A percentile compares a stretch with the other conserved stretches of the same genome.
phyloP scores from a whole-genome alignment of 2,113 vertebrate genomes.

The Chionis minor region DNA sequence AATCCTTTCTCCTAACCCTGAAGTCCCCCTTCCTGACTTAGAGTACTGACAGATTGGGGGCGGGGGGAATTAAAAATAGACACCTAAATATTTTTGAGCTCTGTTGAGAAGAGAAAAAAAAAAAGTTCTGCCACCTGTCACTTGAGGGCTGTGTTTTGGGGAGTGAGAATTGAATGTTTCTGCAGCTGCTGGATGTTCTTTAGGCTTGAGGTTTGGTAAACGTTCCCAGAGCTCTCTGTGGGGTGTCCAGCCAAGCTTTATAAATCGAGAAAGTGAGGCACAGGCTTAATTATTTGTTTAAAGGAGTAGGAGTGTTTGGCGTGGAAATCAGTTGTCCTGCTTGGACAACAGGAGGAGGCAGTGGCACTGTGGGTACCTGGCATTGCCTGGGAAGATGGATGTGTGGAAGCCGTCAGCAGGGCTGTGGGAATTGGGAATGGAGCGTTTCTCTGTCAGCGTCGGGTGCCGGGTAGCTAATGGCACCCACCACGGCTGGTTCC shows the following conservation, averaged over 20 bases:
- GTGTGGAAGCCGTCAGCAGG: not conserved
- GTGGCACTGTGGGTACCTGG: no score
- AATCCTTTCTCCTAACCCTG: not conserved
- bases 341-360: not conserved
- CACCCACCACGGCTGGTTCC: not conserved
- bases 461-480: no score
- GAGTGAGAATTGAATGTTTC: fast-evolving
- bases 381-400: not conserved
- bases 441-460: no score
- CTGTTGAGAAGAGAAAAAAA: no score
- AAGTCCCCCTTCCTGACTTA: not conserved
- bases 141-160: not conserved
- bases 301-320: not conserved
- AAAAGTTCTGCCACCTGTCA: fast-evolving
- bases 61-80: not conserved
- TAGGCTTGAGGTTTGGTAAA: not conserved
- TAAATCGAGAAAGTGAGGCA: not conserved
- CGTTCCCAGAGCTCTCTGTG: not conserved
- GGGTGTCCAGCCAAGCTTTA: not conserved
- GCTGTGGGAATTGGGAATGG: not conserved
- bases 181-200: not conserved
- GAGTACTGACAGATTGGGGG: no score
- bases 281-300: not conserved
- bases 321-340: not conserved
- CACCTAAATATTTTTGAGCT: not conserved